Base-by-base conservation (phyloP, 2,888 invertebrate species). In the Cryptosula pallasiana region DNA sequence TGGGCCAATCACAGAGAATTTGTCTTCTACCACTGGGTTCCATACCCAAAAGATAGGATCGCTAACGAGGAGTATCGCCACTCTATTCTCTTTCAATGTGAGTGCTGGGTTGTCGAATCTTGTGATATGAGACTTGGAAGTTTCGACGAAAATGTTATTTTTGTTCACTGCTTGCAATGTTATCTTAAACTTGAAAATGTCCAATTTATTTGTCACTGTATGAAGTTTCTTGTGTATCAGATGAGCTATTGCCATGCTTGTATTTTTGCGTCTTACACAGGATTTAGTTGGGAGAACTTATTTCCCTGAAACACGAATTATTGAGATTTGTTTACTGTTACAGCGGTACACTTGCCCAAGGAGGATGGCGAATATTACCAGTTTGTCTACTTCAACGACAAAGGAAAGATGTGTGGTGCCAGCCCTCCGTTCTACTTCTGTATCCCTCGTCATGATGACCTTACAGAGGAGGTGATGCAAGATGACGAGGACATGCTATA, bases 301-400 rank as follows among this genome's bases (percentile, higher is more conserved):
- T n/a, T n/a, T n/a, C n/a, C n/a, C n/a, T n/a, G n/a, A n/a, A n/a
- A n/a, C n/a, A n/a, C n/a, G n/a, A n/a, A n/a, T n/a, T n/a, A n/a
- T n/a, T n/a, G n/a, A n/a, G n/a, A n/a, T n/a, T n/a, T n/a, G n/a
- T n/a, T n/a, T n/a, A n/a, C n/a, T n/a, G n/a, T n/a, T n/a, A n/a
- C n/a, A 83, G 83, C 80, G 25, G 75, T 78, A 35, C 75, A 77
- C 29, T 72, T 84, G 71, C 84, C 84, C 0, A 78, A 79, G 36
- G 83, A 84, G 74, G 84, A 84, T 77, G 82, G 82, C 5, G 83
- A 84, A 73, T 84, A 84, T 73, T 84, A 84, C 76, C 84, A 84
- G 79, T 84, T 84, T 75, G 84, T 83, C 73, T 84, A 83, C 72
- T 81, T 84, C 63, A 78, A 79, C 23, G 77, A 78, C 35, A 75